Base-by-base conservation (phyloP, 1,140 invertebrate genomes). In the Maconellicoccus hirsutus region DNA sequence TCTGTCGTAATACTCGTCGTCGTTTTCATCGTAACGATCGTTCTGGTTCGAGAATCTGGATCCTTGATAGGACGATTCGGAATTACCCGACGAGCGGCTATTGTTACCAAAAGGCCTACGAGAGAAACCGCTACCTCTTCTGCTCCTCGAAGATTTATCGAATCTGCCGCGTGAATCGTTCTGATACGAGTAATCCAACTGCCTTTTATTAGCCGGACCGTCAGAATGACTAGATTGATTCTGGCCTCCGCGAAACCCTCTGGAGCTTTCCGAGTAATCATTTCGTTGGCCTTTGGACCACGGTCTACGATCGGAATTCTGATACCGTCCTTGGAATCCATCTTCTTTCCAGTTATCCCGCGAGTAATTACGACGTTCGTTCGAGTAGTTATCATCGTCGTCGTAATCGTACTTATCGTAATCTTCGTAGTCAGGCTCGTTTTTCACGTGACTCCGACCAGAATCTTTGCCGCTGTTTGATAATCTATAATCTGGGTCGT, bases 331-430 rank as follows among this genome's bases (percentile, higher is more conserved):
- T 8, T 70, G 14, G 33, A 71, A 70, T 4, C 39, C 72, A 29
- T 73, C 73, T 0, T 72, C 69, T 19, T 61, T 42, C n/a, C 70
- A 25, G 12, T 71, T 59, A 33, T 74, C 71, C 22, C 42, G 14
- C 61, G 42, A 52, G 22, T 70, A 59, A 25, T 23, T 59, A 14
- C 61, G 8, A 63, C 14, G 33, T 8, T 14, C 69, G 25, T 61
- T 59, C 27, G 22, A 70, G 33, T 71, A 70, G 6, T 69, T 33
- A 16, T 33, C 69, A 22, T 33, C 69, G n/a, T 52, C 22, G 10
- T 70, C 22, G 27, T 59, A 33, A 61, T 70, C 33, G 26, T 74
- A 72, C 6, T 63, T 27, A 39, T 70, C 39, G 16, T 70, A 59
- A n/a, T 33, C 39, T 19, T 61, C 59, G 22, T 39, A 59, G 10